Conservation (phyloP, 2,888 invertebrate genomes). For the Lottia scabra region DNA sequence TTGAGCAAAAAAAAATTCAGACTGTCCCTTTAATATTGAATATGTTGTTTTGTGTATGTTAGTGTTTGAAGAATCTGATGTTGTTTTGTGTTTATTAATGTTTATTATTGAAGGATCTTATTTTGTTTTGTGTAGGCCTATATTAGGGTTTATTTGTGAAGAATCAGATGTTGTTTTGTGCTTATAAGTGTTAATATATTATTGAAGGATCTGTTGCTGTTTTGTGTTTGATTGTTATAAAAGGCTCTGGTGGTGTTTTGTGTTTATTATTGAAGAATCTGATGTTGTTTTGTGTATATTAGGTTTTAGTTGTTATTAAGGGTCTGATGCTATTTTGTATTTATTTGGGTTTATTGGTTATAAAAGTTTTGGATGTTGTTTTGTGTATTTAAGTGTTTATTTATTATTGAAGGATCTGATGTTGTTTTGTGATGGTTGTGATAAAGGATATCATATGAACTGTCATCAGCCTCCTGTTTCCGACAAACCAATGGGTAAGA, state of each 20-base stretch:
- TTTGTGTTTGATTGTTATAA: no score
- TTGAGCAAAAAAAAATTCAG: no score
- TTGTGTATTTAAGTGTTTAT: not conserved
- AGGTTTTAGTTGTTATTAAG: no score
- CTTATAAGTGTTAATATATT: constrained; percentile 5
- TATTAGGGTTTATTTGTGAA: not conserved
- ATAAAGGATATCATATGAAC: constrained; percentile 84
- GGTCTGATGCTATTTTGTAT: not conserved
- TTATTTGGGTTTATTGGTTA: not conserved
- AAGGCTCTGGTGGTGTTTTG: not conserved
- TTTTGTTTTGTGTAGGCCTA: constrained; percentile 69
- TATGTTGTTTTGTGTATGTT: not conserved
- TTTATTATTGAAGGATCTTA: constrained; percentile 89
- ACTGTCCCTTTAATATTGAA: constrained; percentile 7
- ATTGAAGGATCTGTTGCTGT: no score
- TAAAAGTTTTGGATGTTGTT: constrained; percentile 77
- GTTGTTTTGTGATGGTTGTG: constrained; percentile 85
- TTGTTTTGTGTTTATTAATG: constrained; percentile 83
- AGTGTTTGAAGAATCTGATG: constrained; percentile 76
- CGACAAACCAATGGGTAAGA: constrained; percentile 68
- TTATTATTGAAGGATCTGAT: constrained; percentile 75
- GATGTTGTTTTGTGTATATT: no score
- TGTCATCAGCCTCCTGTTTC: constrained; percentile 79
- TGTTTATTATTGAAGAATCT: not conserved
- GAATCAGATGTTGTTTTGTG: not conserved